phyloP scores from a whole-genome alignment of 1,140 invertebrate species.

The fruit fly (Drosophila melanogaster) region DNA sequence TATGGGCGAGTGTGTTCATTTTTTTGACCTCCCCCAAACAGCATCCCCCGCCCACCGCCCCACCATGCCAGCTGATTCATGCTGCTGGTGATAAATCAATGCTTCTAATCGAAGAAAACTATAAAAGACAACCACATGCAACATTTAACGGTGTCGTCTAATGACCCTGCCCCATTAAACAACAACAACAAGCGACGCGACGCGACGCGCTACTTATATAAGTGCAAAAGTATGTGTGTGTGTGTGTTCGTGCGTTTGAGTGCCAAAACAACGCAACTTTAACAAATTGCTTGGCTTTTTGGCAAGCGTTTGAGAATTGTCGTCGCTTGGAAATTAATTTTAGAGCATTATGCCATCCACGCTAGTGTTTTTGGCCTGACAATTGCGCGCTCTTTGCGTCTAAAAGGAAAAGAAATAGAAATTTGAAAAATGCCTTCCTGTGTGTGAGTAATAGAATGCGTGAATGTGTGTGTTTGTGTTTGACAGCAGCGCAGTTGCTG shows the following conservation, averaged over 20 bases:
- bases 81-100: conserved; percentile 48
- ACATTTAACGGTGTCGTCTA: conserved; percentile 62
- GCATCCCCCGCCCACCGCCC: conserved; percentile 19
- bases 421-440: conserved; percentile 52
- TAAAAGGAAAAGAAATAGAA: conserved; percentile 36
- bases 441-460: conserved; percentile 16
- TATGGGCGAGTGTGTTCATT: conserved; percentile 16
- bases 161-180: conserved; percentile 77
- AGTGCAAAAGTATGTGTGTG: conserved; percentile 34
- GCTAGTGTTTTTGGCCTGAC: conserved; percentile 47
- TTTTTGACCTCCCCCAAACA: conserved; percentile 76
- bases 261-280: conserved; percentile 65
- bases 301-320: conserved; percentile 59
- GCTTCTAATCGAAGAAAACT: conserved; percentile 7
- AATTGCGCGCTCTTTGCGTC: conserved; percentile 53
- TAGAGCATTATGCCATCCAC: conserved; percentile 79
- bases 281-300: conserved; percentile 70
- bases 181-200: conserved; percentile 14
- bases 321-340: conserved; percentile 74
- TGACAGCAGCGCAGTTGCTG: conserved; percentile 35
- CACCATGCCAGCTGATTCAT: conserved; percentile 68
- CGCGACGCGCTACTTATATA: conserved; percentile 61
- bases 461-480: conserved; percentile 14
- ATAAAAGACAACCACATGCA: conserved; percentile 18
- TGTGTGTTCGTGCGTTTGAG: conserved; percentile 33